A percentile compares a stretch with the other conserved stretches of the same genome.
Conservation (phyloP, 2,113 vertebrate genomes). For the Aramus guarauna region DNA sequence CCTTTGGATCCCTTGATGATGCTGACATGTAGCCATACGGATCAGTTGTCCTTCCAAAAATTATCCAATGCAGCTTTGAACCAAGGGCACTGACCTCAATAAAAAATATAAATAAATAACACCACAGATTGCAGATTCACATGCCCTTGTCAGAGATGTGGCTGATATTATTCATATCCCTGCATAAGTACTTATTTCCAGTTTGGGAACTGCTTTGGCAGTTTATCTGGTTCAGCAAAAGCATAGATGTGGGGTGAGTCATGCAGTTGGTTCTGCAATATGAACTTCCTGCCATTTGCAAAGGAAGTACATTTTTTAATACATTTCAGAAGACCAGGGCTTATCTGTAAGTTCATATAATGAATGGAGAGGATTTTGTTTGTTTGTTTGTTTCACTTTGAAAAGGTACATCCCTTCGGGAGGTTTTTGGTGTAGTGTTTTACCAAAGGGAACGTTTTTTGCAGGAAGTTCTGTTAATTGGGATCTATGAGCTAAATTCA, state of each 20-base stretch:
- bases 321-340: not conserved
- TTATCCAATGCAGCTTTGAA: slow-evolving; percentile 33
- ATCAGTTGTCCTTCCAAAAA: slow-evolving; percentile 16
- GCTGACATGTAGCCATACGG: not conserved
- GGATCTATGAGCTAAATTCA: not conserved
- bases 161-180: slow-evolving; percentile 28
- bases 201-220: slow-evolving; percentile 41
- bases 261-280: not conserved
- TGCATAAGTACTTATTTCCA: slow-evolving; percentile 29
- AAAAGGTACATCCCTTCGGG: not conserved
- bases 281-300: slow-evolving; percentile 26
- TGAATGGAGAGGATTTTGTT: not conserved
- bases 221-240: slow-evolving; percentile 32
- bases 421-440: not conserved
- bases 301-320: not conserved
- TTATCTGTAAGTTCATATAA: not conserved
- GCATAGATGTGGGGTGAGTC: not conserved
- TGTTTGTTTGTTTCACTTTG: not conserved
- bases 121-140: not conserved
- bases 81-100: slow-evolving; percentile 12
- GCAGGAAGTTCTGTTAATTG: not conserved
- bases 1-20: slow-evolving; percentile 11
- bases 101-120: slow-evolving; percentile 37
- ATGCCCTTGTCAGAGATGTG: slow-evolving; percentile 23
- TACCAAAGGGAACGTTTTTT: not conserved